Evolutionary conservation across 2,113 vertebrate genomes (phyloP).

Genomic region (Carassius auratus): DNA sequence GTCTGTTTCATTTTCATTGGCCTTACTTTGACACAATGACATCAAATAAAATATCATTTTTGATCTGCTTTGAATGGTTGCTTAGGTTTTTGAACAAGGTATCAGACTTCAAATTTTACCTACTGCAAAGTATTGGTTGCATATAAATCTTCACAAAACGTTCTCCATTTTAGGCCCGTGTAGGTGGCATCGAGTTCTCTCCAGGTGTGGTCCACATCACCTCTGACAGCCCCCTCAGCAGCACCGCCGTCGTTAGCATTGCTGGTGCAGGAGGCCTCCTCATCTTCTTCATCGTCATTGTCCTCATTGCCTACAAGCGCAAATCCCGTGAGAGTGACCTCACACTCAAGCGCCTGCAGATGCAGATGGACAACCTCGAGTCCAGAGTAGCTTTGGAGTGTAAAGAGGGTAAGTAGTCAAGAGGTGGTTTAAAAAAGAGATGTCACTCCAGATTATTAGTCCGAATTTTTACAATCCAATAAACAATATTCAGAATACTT

Average conservation of each 20-base stretch:
- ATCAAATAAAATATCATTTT: neutral
- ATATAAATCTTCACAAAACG: neutral
- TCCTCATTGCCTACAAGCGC: conserved; percentile 97
- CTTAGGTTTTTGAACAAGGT: neutral
- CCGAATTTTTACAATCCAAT: neutral
- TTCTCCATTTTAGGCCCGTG: conserved; percentile 81
- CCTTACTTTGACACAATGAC: neutral
- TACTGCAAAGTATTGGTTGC: neutral
- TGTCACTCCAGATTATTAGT: neutral
- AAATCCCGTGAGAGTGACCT: conserved; percentile 97
- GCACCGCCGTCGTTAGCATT: conserved; percentile 96
- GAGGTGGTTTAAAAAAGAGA: neutral
- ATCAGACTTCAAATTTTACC: no score
- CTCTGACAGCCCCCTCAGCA: conserved; percentile 94
- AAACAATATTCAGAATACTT: neutral
- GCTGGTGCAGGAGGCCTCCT: conserved; percentile 90
- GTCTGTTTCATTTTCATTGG: conserved; percentile 48
- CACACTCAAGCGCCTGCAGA: conserved; percentile 94
- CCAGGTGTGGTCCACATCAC: conserved; percentile 96
- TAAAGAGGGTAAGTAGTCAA: conserved; percentile 89
- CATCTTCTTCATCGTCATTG: conserved; percentile 94
- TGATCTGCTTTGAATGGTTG: neutral
- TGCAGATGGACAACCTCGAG: conserved; percentile 99
- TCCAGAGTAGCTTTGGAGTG: conserved; percentile 97
- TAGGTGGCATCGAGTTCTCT: conserved; percentile 94